phyloP scores from a whole-genome alignment of 2,797 vertebrate genomes.

The Arnoldichthys spilopterus region DNA sequence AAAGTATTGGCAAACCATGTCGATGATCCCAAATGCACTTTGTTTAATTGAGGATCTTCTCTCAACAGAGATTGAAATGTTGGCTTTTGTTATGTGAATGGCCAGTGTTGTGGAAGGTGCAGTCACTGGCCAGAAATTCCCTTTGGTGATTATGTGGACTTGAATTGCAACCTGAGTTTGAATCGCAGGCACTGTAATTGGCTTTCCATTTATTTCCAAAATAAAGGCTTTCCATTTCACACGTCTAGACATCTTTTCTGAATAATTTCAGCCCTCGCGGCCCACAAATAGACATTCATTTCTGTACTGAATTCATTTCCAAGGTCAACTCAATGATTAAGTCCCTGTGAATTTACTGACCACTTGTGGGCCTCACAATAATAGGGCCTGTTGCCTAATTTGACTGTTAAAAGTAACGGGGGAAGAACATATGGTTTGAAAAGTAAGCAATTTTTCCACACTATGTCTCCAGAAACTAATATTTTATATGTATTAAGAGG shows the following conservation, averaged over 20 bases:
- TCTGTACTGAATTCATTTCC: slow-evolving; percentile 32
- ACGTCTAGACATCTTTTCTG: slow-evolving; percentile 6
- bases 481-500: slow-evolving; percentile 24
- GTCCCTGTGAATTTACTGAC: slow-evolving; percentile 34
- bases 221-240: slow-evolving; percentile 43
- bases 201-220: neutral
- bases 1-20: slow-evolving; percentile 3
- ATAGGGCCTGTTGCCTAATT: neutral
- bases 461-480: slow-evolving; percentile 23
- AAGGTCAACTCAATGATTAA: slow-evolving; percentile 31
- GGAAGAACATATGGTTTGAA: slow-evolving; percentile 13
- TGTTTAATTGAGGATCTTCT: slow-evolving; percentile 24
- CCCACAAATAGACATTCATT: slow-evolving; percentile 40
- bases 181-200: slow-evolving; percentile 40
- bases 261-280: slow-evolving; percentile 31
- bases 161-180: slow-evolving; percentile 45
- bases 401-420: slow-evolving; percentile 22
- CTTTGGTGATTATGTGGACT: slow-evolving; percentile 28
- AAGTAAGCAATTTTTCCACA: slow-evolving; percentile 34
- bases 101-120: slow-evolving; percentile 7
- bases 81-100: slow-evolving; percentile 27
- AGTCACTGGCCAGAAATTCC: slow-evolving; percentile 36
- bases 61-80: slow-evolving; percentile 16
- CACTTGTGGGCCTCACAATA: neutral
- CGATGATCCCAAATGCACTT: slow-evolving; percentile 12